phyloP scores from a whole-genome alignment of 30 jellyfish, hydroid and myxozoan genomes.

The Cassiopea xamachana region DNA sequence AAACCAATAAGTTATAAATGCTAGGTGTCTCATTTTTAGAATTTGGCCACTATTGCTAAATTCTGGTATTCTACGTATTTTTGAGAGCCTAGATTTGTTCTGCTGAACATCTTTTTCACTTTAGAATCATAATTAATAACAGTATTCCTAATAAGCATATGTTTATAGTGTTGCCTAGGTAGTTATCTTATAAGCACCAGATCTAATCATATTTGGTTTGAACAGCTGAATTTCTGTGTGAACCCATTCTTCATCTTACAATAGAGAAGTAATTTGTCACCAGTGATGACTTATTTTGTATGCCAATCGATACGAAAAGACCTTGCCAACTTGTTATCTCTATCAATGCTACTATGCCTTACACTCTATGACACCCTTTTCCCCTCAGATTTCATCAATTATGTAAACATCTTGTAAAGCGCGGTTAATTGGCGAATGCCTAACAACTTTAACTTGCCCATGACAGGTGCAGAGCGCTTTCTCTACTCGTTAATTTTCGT shows the following conservation, averaged over 20 bases:
- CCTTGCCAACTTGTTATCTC: background rate
- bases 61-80: no score
- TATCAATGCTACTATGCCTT: background rate
- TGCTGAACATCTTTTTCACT: no score
- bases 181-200: background rate
- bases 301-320: background rate
- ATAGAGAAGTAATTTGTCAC: background rate
- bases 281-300: background rate
- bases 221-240: background rate
- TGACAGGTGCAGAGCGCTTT: constrained; percentile 45
- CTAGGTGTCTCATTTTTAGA: no score
- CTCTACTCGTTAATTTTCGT: constrained; percentile 8
- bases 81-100: no score
- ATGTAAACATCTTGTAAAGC: constrained; percentile 28
- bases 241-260: background rate
- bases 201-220: background rate
- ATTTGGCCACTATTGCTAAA: no score
- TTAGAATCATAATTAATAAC: no score
- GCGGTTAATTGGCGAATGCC: constrained; percentile 36
- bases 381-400: background rate
- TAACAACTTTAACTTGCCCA: background rate
- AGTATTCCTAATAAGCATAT: no score
- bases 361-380: background rate
- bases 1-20: no score
- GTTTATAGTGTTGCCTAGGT: no score